Evolutionary conservation across 1,140 invertebrate genomes (phyloP), one percentile per base, ranked within the genome.

Genomic region (Sarcophaga bullata): DNA sequence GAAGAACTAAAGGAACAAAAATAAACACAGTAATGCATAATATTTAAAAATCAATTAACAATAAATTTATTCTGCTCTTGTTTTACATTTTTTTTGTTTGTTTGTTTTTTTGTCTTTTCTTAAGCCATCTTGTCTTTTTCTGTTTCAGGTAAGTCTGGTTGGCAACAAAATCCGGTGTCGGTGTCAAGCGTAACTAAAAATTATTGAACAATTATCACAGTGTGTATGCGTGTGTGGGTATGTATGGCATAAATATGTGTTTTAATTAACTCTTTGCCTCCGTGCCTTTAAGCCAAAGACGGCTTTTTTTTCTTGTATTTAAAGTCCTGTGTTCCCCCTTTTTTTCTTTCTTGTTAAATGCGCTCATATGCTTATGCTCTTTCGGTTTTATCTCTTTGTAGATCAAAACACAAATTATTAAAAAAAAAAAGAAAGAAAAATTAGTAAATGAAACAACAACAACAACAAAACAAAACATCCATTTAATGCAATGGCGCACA

Each of bases 401-500:
- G 25, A 37, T 37, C 25, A 37, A 37, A 37, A 37, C 25, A n/a
- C 54, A 58, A n/a, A 58, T 13, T 58, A 58, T 58, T n/a, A n/a
- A 15, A 13, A 0, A 58, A n/a, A 58, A 58, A 58, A 58, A 58
- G 0, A 58, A 58, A 7, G 54, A 58, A 15, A n/a, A 7, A 4
- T n/a, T 13, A 58, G 1, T 15, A 58, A 13, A 7, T 58, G n/a
- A 58, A 58, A 15, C 15, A 58, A 58, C 25, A 1, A 37, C 25
- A 37, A 37, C 25, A 37, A 37, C 25, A 37, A 37, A 37, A 37
- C 25, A 37, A 37, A 4, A 58, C 13, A 58, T 58, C n/a, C 15
- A 58, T 58, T 58, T 58, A 58, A 58, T n/a, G 54, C 54, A 58
- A 58, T 58, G 54, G 54, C 25, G 25, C 54, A 58, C n/a, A 58